phyloP scores from a whole-genome alignment of 1,140 invertebrate genomes.

The Chelonus insularis region DNA sequence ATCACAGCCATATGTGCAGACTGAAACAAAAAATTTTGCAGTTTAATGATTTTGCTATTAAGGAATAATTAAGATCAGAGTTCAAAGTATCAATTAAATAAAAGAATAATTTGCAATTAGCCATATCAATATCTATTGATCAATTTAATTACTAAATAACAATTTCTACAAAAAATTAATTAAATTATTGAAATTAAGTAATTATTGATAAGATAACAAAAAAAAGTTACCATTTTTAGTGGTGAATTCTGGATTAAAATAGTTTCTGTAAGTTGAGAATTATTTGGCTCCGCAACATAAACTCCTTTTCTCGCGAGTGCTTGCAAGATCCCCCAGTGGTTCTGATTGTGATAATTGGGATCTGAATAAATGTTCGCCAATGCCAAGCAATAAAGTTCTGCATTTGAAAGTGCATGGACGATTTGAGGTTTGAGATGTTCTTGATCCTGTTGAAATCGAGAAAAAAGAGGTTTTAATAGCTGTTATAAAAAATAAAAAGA shows the following conservation, averaged over 20 bases:
- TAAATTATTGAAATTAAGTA: not conserved
- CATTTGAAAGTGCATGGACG: conserved; percentile 87
- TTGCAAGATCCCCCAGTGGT: conserved; percentile 92
- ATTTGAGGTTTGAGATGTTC: conserved; percentile 93
- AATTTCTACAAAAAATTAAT: conserved; percentile 1
- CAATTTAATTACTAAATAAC: not conserved
- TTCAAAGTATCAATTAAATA: too few relatives aligned
- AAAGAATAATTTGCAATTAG: not conserved
- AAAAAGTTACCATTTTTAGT: conserved; percentile 71
- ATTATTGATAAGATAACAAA: not conserved
- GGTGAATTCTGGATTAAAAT: conserved; percentile 95
- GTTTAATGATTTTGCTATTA: too few relatives aligned
- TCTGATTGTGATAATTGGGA: conserved; percentile 92
- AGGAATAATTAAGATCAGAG: too few relatives aligned
- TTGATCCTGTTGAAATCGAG: conserved; percentile 70
- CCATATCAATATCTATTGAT: not conserved
- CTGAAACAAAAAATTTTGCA: too few relatives aligned
- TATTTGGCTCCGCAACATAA: conserved; percentile 80
- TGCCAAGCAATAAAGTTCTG: conserved; percentile 94
- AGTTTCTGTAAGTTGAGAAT: conserved; percentile 91
- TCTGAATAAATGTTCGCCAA: conserved; percentile 96
- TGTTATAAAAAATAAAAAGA: not conserved
- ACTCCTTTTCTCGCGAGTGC: conserved; percentile 90
- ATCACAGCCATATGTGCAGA: conserved; percentile 95
- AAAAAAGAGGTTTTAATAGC: not conserved